phyloP scores from a whole-genome alignment of 2,113 vertebrate species.

The Zosterops pallidus region DNA sequence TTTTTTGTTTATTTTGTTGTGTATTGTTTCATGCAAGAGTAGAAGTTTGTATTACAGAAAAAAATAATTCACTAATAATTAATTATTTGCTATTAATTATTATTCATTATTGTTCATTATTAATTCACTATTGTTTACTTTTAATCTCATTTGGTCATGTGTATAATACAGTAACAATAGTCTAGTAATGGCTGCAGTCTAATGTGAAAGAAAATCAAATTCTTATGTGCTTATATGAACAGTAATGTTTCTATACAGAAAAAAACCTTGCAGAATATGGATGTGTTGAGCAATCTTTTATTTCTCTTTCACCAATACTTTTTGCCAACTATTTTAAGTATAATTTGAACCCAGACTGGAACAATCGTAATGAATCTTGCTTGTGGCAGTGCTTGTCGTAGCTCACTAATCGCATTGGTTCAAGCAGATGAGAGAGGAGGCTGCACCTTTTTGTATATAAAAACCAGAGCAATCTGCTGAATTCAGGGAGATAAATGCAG shows the following conservation, averaged over 20 bases:
- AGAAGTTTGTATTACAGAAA: not conserved
- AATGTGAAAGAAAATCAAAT: not conserved
- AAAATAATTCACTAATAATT: not conserved
- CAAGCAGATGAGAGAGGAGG: not conserved
- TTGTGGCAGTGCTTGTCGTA: not conserved
- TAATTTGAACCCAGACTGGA: not conserved
- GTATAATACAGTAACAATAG: not conserved
- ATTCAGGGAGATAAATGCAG: not conserved
- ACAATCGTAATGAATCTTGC: not conserved
- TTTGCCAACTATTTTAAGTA: slow-evolving; percentile 8
- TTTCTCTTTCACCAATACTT: not conserved
- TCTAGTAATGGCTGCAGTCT: not conserved
- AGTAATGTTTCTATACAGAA: not conserved
- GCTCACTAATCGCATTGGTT: not conserved
- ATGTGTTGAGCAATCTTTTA: not conserved
- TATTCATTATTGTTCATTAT: not conserved
- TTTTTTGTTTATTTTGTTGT: not conserved
- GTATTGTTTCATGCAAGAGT: not conserved
- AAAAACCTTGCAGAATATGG: not conserved
- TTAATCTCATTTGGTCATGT: not conserved
- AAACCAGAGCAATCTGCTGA: not conserved
- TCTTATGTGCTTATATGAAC: not conserved
- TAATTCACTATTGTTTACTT: not conserved
- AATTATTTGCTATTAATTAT: not conserved
- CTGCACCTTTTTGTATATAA: not conserved